Base-by-base conservation (phyloP, 2,888 invertebrate genomes). In the Pegoplata infirma region DNA sequence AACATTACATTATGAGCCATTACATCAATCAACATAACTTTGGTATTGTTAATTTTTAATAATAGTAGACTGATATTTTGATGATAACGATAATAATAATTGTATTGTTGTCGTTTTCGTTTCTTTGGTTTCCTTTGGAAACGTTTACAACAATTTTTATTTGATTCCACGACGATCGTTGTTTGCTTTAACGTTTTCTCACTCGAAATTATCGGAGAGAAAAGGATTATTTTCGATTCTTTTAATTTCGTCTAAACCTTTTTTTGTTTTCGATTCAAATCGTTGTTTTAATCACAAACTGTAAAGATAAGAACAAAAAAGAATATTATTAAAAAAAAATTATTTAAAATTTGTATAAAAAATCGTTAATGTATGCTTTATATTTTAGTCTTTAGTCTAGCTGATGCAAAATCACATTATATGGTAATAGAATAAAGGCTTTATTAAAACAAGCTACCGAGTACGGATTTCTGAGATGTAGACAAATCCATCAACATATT, bases 1-100 rank as follows among this genome's bases (percentile, higher is more conserved):
- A 63, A 76, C 86, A 87, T 87, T 88, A 88, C 89, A 89, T 88
- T 89, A 85, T 89, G 84, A 87, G 89, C 89, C 89, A 89, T 89
- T 84, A 89, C 87, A 87, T 85, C 82, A 83, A 84, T 86, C 84
- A 88, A 87, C 89, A 89, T 89, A 84, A 89, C 89, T 86, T 69
- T 81, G 82, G 80, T 63, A 80, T 76, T 69, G 36, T 58, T 66
- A 72, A 76, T 72, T 66, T 61, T 58, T 46, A 74, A 66, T 73
- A 17, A n/a, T n/a, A n/a, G n/a, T n/a, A n/a, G n/a, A n/a, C n/a
- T n/a, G 32, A 55, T 58, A 47, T 17, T 68, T 28, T 19, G 64
- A 23, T 28, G 64, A 19, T 19, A 49, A 17, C 44, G 61, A 68
- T 28, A 64, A 23, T 40, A 58, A 59, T 51, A 59, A 66, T 59